Conservation (phyloP, 1,140 invertebrate species). For the Cardiocondyla obscurior region DNA sequence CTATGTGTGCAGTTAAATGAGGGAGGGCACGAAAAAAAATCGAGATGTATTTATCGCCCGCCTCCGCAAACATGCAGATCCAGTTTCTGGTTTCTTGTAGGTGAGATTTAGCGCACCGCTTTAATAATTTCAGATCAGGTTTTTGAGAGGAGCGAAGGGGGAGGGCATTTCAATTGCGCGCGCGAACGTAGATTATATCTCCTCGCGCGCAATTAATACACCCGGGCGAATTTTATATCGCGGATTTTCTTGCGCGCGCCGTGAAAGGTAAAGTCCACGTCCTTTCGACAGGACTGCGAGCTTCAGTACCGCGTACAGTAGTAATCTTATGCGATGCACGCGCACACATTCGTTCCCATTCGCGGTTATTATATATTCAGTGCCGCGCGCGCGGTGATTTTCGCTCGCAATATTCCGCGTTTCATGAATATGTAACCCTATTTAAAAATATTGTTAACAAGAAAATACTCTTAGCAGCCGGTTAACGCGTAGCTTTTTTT, state of each 20-base stretch:
- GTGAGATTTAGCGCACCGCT: background rate
- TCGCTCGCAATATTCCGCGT: background rate
- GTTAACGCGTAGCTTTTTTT: background rate
- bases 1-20: background rate
- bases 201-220: conserved; percentile 15
- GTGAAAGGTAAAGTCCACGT: background rate
- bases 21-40: background rate
- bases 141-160: too few relatives aligned
- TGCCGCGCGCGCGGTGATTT: background rate
- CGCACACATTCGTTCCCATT: background rate
- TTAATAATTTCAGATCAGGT: conserved; percentile 48
- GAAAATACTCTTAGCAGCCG: background rate
- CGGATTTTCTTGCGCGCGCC: background rate
- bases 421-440: background rate
- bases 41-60: conserved; percentile 32
- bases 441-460: conserved; percentile 7
- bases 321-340: background rate
- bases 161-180: background rate
- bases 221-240: conserved; percentile 1
- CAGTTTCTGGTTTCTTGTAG: background rate
- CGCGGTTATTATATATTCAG: conserved; percentile 15
- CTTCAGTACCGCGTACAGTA: background rate
- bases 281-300: background rate
- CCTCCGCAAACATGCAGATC: conserved; percentile 41
- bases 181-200: conserved; percentile 20